Percentiles rank a stretch among this genome's conserved stretches.
Evolutionary conservation across 2,888 invertebrate genomes (phyloP).

Genomic region (Hirtodrosophila duncani): DNA sequence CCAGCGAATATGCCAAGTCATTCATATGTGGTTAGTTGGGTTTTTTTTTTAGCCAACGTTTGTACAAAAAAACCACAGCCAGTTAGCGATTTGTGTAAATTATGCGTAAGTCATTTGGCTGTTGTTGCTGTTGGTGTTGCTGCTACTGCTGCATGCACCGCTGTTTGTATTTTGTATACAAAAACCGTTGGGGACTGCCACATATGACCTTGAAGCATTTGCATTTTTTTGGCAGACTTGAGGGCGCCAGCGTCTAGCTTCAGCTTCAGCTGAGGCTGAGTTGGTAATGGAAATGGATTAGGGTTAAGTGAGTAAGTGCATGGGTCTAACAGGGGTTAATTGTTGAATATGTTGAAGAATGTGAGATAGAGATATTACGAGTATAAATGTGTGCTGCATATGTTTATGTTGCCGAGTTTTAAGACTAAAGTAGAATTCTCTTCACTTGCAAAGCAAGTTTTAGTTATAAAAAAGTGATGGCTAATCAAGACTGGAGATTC

Average conservation of each 20-base stretch:
- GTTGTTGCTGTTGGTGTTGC: conserved; percentile 18
- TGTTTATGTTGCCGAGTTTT: too few relatives aligned
- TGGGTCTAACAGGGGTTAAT: too few relatives aligned
- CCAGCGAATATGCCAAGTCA: conserved; percentile 38
- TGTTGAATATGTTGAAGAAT: too few relatives aligned
- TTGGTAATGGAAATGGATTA: too few relatives aligned
- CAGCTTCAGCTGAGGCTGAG: too few relatives aligned
- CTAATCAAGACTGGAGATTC: too few relatives aligned
- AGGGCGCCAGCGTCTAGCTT: conserved; percentile 6
- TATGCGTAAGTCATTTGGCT: conserved; percentile 50
- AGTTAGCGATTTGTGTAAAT: conserved; percentile 48
- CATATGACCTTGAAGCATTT: conserved; percentile 33
- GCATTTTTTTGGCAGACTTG: conserved; percentile 8
- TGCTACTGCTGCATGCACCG: conserved; percentile 15
- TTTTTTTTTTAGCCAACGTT: conserved; percentile 21
- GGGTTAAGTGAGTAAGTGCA: too few relatives aligned
- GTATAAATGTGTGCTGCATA: too few relatives aligned
- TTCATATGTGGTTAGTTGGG: conserved; percentile 9
- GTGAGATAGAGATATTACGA: too few relatives aligned
- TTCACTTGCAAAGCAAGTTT: too few relatives aligned
- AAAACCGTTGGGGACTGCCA: conserved; percentile 54
- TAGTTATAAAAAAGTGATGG: too few relatives aligned
- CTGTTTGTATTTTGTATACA: conserved; percentile 65
- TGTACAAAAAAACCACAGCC: conserved; percentile 5
- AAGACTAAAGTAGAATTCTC: too few relatives aligned